Percentiles rank a stretch among this genome's conserved stretches.
phyloP scores from a whole-genome alignment of 2,797 vertebrate species.

The Pseudochaenichthys georgianus region DNA sequence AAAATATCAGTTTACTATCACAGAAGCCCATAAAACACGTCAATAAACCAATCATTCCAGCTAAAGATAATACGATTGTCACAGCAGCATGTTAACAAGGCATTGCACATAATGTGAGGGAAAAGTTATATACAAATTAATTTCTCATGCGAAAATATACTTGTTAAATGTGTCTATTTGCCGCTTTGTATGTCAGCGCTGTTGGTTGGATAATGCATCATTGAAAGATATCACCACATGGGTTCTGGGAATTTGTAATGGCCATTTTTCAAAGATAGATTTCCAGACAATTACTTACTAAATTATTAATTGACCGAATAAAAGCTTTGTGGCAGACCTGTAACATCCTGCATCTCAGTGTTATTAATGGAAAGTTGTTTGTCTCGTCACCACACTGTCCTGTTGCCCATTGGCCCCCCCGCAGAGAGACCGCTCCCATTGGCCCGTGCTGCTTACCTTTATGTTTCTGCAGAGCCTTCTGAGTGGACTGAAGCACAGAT shows the following conservation, averaged over 20 bases:
- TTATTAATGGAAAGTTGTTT: background rate
- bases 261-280: background rate
- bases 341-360: background rate
- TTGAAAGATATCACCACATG: background rate
- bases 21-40: background rate
- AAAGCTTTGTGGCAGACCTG: background rate
- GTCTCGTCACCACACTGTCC: background rate
- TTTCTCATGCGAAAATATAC: background rate
- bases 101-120: too few relatives aligned
- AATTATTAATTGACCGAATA: background rate
- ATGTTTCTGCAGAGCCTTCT: constrained; percentile 98
- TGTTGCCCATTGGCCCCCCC: background rate
- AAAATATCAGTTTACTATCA: background rate
- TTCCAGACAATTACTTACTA: background rate
- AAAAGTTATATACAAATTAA: background rate
- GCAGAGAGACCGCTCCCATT: background rate
- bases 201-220: too few relatives aligned
- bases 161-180: background rate
- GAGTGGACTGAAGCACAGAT: constrained; percentile 98
- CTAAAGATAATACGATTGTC: background rate
- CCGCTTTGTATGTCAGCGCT: background rate
- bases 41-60: background rate
- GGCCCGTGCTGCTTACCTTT: constrained; percentile 86
- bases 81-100: too few relatives aligned
- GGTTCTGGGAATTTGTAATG: background rate